phyloP scores from a whole-genome alignment of 2,797 vertebrate genomes.

The Argya squamiceps region DNA sequence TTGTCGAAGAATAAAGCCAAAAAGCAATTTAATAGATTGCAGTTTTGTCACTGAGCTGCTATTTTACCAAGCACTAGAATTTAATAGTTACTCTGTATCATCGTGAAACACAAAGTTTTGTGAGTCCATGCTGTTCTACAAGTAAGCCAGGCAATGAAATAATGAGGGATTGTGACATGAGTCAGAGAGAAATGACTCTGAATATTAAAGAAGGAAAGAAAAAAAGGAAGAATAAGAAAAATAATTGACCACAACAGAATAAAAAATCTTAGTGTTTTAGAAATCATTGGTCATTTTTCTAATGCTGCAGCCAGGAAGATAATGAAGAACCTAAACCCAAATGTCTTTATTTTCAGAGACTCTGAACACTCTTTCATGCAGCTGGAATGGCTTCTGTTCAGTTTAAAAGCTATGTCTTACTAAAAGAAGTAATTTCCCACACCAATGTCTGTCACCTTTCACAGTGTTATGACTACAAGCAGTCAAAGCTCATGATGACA shows the following conservation, averaged over 20 bases:
- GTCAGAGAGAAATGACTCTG: slow-evolving; percentile 23
- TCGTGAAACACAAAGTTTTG: not conserved
- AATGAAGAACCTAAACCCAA: not conserved
- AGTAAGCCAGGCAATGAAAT: slow-evolving; percentile 48
- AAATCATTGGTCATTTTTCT: not conserved
- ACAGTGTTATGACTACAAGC: not conserved
- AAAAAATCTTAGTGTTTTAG: slow-evolving; percentile 7
- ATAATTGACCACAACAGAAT: not conserved
- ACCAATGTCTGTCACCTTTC: not conserved
- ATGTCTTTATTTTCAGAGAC: not conserved
- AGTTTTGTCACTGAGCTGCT: not conserved
- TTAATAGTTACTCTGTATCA: not conserved
- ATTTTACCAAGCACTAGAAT: not conserved
- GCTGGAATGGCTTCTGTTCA: not conserved
- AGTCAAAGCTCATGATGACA: not conserved
- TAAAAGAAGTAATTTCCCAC: not conserved
- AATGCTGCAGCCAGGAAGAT: not conserved
- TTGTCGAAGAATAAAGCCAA: not conserved
- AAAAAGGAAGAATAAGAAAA: not conserved
- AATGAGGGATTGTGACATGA: slow-evolving; percentile 38
- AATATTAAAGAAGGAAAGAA: not conserved
- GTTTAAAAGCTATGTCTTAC: not conserved
- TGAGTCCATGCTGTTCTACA: slow-evolving; percentile 2
- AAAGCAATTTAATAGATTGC: not conserved
- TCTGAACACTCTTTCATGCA: not conserved